Percentiles rank a stretch among this genome's conserved stretches.
Evolutionary conservation across 2,888 invertebrate genomes (phyloP).

Genomic region (Linyphia triangularis): DNA sequence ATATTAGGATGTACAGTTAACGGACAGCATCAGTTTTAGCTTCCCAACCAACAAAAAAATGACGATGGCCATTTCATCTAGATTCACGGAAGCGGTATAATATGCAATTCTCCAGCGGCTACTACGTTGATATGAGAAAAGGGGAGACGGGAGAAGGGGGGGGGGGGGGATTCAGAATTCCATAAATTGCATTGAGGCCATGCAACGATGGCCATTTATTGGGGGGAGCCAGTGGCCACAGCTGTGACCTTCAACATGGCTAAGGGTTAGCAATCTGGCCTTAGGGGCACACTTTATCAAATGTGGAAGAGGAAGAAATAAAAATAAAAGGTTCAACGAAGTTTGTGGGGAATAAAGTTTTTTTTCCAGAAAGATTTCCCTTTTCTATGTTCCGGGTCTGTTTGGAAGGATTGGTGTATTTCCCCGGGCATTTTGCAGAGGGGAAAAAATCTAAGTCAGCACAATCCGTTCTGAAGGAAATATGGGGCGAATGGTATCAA

Average conservation of each 20-base stretch:
- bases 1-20: too few relatives aligned
- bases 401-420: too few relatives aligned
- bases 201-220: background rate
- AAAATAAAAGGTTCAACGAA: constrained; percentile 27
- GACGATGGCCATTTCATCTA: too few relatives aligned
- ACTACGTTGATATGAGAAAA: too few relatives aligned
- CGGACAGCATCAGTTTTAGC: too few relatives aligned
- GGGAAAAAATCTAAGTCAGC: constrained; percentile 28
- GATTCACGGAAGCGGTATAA: too few relatives aligned
- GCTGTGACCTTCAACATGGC: constrained; percentile 39
- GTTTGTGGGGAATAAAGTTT: constrained; percentile 42
- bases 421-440: constrained; percentile 6
- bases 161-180: constrained; percentile 45
- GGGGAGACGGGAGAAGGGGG: too few relatives aligned
- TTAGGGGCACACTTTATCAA: constrained; percentile 48
- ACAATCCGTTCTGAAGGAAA: constrained; percentile 32
- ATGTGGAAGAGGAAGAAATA: constrained; percentile 7
- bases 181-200: constrained; percentile 35
- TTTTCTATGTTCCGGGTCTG: too few relatives aligned
- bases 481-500: constrained; percentile 3
- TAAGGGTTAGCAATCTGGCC: constrained; percentile 31
- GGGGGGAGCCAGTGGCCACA: background rate
- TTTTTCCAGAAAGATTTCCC: too few relatives aligned
- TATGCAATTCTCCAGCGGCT: too few relatives aligned
- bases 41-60: too few relatives aligned